A percentile compares a stretch with the other conserved stretches of the same genome.
phyloP scores from a whole-genome alignment of 2,113 vertebrate genomes.

The Taurulus bubalis region DNA sequence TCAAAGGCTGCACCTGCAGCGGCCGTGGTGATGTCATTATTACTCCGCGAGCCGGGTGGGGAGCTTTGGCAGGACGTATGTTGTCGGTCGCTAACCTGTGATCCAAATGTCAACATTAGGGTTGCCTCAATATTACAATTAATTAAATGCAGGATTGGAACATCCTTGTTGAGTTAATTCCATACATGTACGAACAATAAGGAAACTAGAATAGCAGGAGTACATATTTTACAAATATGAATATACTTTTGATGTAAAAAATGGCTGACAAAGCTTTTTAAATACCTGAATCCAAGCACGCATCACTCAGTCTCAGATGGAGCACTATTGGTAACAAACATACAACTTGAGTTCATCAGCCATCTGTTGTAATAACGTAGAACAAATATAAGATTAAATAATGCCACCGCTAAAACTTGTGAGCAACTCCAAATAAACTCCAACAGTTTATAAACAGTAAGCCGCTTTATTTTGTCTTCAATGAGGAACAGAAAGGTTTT shows the following conservation, averaged over 20 bases:
- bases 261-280: neutral
- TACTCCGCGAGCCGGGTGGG: neutral
- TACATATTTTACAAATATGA: neutral
- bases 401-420: constrained; percentile 20
- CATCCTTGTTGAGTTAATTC: neutral
- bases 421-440: constrained; percentile 27
- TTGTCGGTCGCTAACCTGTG: neutral
- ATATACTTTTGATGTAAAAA: neutral
- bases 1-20: constrained; percentile 7
- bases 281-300: neutral
- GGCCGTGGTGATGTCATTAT: neutral
- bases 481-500: constrained; percentile 72
- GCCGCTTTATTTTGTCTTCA: constrained; percentile 35
- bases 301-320: neutral
- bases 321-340: neutral
- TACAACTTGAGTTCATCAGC: neutral
- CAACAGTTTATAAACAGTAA: constrained; percentile 35
- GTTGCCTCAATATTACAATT: neutral
- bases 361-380: constrained; percentile 6
- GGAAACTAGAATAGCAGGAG: neutral
- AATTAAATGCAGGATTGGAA: neutral
- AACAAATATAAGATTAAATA: constrained; percentile 4
- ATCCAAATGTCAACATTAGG: neutral
- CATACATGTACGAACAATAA: neutral
- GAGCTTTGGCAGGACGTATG: neutral